These are phyloP conservation scores for Benitochromis conjunctus DNA, from an alignment of 2,113 vertebrate genomes.

Conservation along the genomic window DNA sequence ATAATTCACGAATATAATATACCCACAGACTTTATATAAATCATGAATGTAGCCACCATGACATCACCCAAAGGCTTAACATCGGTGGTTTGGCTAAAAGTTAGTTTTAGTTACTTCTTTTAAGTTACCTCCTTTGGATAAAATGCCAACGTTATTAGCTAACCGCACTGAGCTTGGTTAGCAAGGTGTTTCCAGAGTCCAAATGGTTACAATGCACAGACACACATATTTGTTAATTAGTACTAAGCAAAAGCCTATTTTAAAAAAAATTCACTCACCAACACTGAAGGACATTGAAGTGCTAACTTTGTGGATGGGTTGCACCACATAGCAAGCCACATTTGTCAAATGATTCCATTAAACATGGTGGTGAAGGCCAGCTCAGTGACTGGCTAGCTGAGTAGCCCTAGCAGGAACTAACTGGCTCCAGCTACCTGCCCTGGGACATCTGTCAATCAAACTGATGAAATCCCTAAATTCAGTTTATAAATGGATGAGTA, in stretches of 20 bases:
- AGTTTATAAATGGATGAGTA: not conserved
- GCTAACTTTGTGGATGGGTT: not conserved
- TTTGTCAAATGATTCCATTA: not conserved
- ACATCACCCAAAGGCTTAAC: not conserved
- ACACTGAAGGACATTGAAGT: not conserved
- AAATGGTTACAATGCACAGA: not conserved
- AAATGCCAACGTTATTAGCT: not conserved
- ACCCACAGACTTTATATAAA: not conserved
- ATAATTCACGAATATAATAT: not conserved
- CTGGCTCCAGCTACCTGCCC: not conserved
- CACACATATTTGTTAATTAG: not conserved
- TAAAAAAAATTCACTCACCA: not conserved
- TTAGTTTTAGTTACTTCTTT: not conserved
- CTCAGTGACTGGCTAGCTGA: not conserved
- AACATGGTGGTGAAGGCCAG: not conserved
- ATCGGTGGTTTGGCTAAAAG: not conserved
- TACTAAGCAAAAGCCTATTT: not conserved
- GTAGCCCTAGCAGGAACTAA: not conserved
- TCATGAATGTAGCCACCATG: not conserved
- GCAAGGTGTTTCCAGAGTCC: not conserved
- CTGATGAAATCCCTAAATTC: not conserved
- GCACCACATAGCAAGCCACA: not conserved
- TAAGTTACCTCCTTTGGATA: not conserved
- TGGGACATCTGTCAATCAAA: not conserved
- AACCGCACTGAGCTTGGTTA: not conserved